phyloP scores from a whole-genome alignment of 2,113 vertebrate species.

The Benitochromis conjunctus region DNA sequence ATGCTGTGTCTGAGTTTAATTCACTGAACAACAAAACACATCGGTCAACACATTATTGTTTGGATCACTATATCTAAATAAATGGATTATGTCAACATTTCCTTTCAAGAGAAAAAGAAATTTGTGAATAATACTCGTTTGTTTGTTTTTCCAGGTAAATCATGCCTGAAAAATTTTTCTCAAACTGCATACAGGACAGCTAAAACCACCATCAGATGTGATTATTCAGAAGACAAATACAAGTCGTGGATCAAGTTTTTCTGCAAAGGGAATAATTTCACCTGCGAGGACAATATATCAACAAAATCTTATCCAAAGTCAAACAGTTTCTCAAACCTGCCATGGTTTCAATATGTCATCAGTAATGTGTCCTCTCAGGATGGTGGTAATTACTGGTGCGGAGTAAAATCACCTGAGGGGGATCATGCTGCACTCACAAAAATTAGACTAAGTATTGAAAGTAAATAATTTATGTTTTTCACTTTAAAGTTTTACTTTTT shows the following conservation, averaged over 20 bases:
- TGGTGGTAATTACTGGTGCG: conserved; percentile 7
- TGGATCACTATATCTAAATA: neutral
- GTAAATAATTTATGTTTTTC: neutral
- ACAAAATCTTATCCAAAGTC: neutral
- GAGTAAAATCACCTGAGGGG: accelerated
- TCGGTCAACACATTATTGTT: neutral
- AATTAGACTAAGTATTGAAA: accelerated
- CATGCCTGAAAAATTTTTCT: accelerated
- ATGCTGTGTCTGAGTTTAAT: neutral
- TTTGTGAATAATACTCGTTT: accelerated
- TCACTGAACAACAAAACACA: accelerated
- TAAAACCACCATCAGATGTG: conserved; percentile 4
- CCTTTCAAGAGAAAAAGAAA: neutral
- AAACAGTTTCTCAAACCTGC: neutral
- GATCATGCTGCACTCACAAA: accelerated
- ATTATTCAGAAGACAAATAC: accelerated
- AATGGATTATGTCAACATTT: neutral
- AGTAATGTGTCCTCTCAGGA: neutral
- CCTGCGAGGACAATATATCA: accelerated
- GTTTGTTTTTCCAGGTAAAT: accelerated
- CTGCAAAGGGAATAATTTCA: neutral
- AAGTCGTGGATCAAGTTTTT: neutral
- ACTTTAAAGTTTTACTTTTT: neutral
- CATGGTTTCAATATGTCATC: neutral
- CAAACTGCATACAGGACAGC: neutral